Conservation (phyloP, 2,113 vertebrate species). For the Labeo catla region DNA sequence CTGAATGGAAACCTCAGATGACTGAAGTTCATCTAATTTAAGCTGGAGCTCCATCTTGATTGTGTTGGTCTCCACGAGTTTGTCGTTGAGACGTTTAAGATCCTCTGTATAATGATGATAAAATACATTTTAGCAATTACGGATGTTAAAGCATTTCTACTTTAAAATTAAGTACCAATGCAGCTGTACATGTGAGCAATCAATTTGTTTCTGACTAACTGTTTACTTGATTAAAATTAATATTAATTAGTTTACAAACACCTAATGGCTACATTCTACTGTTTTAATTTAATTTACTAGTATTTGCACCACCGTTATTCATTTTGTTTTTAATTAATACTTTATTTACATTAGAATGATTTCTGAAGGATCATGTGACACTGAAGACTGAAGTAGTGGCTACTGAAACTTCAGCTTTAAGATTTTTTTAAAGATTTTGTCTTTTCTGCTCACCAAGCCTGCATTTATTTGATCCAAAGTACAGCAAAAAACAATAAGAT, state of each 20-base stretch:
- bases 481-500: too few relatives aligned
- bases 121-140: neutral
- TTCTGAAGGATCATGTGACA: too few relatives aligned
- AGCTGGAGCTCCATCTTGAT: conserved; percentile 90
- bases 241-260: neutral
- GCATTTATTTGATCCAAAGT: too few relatives aligned
- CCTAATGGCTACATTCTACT: neutral
- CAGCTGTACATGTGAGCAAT: neutral
- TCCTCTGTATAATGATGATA: conserved; percentile 78
- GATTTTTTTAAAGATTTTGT: too few relatives aligned
- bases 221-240: neutral
- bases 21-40: conserved; percentile 91
- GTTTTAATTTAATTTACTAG: neutral
- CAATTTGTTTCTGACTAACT: neutral
- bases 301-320: neutral
- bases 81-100: conserved; percentile 87
- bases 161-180: neutral
- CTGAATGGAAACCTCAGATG: conserved; percentile 90
- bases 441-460: too few relatives aligned
- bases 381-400: too few relatives aligned
- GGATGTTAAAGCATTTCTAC: neutral
- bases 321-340: too few relatives aligned
- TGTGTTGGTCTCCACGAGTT: conserved; percentile 85
- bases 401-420: too few relatives aligned
- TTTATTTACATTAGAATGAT: too few relatives aligned